phyloP scores from a whole-genome alignment of 2,888 invertebrate genomes.

The Dyspetes luteomarginatus region DNA sequence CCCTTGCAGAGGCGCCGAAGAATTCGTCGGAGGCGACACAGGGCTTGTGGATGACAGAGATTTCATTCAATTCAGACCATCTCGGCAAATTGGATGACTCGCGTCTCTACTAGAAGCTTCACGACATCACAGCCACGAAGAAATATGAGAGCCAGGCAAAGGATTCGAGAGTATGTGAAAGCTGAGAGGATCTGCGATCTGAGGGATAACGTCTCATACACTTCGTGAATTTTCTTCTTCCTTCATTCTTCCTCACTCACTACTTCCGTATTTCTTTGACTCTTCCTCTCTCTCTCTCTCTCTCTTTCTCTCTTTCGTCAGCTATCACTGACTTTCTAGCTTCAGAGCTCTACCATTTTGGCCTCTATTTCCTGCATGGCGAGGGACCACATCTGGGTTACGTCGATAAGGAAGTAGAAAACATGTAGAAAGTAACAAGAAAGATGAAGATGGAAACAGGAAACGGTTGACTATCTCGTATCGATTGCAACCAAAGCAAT shows the following conservation, averaged over 20 bases:
- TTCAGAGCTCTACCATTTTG: conserved; percentile 30
- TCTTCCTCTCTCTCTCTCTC: not conserved
- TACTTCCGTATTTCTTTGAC: conserved; percentile 42
- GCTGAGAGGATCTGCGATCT: conserved; percentile 28
- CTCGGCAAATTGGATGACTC: conserved; percentile 61
- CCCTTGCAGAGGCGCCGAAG: conserved; percentile 8
- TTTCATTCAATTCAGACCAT: conserved; percentile 66
- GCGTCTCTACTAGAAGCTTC: conserved; percentile 9
- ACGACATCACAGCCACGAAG: conserved; percentile 8
- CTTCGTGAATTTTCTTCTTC: not conserved
- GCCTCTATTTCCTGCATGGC: conserved; percentile 37
- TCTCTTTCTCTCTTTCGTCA: not conserved
- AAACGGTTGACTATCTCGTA: conserved; percentile 30
- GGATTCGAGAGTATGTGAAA: conserved; percentile 51
- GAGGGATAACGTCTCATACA: conserved; percentile 3
- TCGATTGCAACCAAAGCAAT: conserved; percentile 38
- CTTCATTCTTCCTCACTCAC: conserved; percentile 22
- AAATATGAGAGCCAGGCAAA: conserved; percentile 38
- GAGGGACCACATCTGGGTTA: conserved; percentile 2
- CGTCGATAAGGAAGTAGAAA: conserved; percentile 55
- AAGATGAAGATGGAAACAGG: conserved; percentile 18
- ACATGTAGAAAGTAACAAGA: not conserved
- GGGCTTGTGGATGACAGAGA: conserved; percentile 43
- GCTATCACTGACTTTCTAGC: conserved; percentile 26
- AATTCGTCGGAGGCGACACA: not conserved